Conservation (phyloP, 2,888 invertebrate genomes). For the Icerya purchasi region DNA sequence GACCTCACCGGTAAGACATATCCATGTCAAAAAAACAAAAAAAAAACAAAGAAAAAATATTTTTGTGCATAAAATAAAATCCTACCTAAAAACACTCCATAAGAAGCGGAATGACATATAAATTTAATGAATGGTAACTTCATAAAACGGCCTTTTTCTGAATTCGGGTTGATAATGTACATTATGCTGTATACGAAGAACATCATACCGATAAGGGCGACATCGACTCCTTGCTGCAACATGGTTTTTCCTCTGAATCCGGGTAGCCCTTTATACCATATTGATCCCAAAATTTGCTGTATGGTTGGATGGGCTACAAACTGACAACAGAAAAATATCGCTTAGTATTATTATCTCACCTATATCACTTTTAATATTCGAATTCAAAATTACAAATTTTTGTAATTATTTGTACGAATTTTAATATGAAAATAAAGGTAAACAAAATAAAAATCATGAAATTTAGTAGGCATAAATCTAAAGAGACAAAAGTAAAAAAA, state of each 20-base stretch:
- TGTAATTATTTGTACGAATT: too few species aligned
- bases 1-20: too few species aligned
- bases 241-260: constrained; percentile 84
- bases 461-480: too few species aligned
- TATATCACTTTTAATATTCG: too few species aligned
- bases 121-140: constrained; percentile 97
- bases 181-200: constrained; percentile 83
- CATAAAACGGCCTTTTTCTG: constrained; percentile 70
- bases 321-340: too few species aligned
- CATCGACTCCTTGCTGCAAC: constrained; percentile 65
- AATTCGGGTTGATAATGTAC: constrained; percentile 79
- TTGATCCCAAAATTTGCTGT: constrained; percentile 81
- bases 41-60: too few species aligned
- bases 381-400: too few species aligned
- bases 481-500: too few species aligned
- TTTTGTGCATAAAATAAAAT: not conserved
- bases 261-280: constrained; percentile 95
- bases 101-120: constrained; percentile 89
- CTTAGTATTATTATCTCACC: too few species aligned
- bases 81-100: constrained; percentile 87
- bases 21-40: too few species aligned
- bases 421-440: too few species aligned
- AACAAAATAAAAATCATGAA: too few species aligned
- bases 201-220: constrained; percentile 66
- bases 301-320: constrained; percentile 97